Base-by-base conservation (phyloP, 2,113 vertebrate genomes). In the Ptilonorhynchus violaceus region DNA sequence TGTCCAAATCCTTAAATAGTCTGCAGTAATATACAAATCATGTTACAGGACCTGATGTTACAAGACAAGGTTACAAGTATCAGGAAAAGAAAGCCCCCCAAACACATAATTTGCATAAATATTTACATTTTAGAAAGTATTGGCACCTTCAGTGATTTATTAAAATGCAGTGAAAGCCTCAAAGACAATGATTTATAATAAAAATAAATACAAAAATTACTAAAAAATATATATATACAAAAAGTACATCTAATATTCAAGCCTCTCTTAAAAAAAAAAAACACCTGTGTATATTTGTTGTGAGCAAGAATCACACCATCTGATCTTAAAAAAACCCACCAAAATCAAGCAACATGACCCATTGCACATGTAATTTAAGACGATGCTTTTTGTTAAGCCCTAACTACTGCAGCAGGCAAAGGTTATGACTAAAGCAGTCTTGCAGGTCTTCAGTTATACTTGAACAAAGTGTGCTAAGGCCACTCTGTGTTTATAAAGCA, bases 141-240 rank as follows among this genome's bases (percentile, higher is more conserved):
- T 97, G 95, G 93, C 90, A 96, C 76, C 92, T 94, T 93, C 89
- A 91, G 73, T 95, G 84, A 95, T 58, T 50, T 93, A 69, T 47
- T 94, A 81, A 96, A 96, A 95, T 92, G 89, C 58, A 87, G 55
- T 76, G 81, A 95, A 96, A 94, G 79, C 69, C 77, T 94, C 77
- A 97, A 96, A 97, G 97, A 94, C 93, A 97, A 95, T 96, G 96
- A 98, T 89, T 97, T 96, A 14, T 93, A 92, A 92, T 68, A 98
- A 98, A 99, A 99, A 99, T 99, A 99, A 99, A 99, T 99, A 99
- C 95, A 97, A 98, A 97, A 92, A 80, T 52, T 42, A 92, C 96
- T 98, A 94, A 97, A 97, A 97, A 97, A 97, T 98, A 98, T 99
- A 91, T 98, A 94, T 93, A 96, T 63, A 99, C 98, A 99, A 98